Base-by-base conservation (phyloP, 2,888 invertebrate species). In the Nomada flava region DNA sequence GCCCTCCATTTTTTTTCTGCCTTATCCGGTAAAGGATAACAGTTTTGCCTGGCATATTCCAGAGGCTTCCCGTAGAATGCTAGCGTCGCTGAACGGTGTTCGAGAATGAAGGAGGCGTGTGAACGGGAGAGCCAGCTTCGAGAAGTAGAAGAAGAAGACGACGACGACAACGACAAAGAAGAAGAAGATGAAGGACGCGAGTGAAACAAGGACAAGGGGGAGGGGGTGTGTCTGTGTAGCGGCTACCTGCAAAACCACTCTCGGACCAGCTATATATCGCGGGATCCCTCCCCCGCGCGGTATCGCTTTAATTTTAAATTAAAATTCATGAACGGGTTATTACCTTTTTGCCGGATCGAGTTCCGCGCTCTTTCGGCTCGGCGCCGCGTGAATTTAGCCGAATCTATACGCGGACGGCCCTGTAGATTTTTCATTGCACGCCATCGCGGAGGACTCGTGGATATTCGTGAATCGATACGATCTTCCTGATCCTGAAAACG, bases 261-360 rank as follows among this genome's bases (percentile, higher is more conserved):
- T 90, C 87, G 79, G 86, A 83, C 76, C 79, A 86, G 89, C 87
- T 87, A 88, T 88, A 89, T 84, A 87, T 89, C 85, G 88, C 85
- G 81, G 9, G 87, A 36, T 86, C 88, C 90, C 89, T 90, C 90
- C 91, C 88, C 89, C 88, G 88, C 90, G 83, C 88, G 84, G 89
- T 88, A 90, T 91, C 89, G 91, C 89, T 91, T 91, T 91, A 91
- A 91, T 91, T 91, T 90, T 89, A 89, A 90, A 91, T 91, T 91
- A 91, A 91, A 91, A 91, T 91, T 91, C 91, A 91, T 91, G 90
- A 91, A 88, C 86, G 85, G 90, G 85, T 90, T 89, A 87, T 89
- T 88, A 90, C 89, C 89, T 90, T 89, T 89, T 89, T 90, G 87
- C 86, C 86, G 85, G 88, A 88, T 90, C 88, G 86, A 79, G 83